Base-by-base conservation (phyloP, 2,888 invertebrate species). In the Erebia aethiops region DNA sequence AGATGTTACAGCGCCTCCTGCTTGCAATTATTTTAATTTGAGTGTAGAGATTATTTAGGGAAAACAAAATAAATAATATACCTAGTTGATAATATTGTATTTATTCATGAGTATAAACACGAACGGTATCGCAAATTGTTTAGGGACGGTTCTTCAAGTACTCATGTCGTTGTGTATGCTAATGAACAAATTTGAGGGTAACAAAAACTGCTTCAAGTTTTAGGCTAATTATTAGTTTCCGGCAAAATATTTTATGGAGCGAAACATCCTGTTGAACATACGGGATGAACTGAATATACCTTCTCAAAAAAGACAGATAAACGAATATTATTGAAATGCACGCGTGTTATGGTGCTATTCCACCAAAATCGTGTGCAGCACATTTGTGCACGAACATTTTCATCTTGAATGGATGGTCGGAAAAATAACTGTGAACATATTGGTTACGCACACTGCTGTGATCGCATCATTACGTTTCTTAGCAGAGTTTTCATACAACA, bases 151-250 rank as follows among this genome's bases (percentile, higher is more conserved):
- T 69, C 57, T 60, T 65, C 58, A 70, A 71, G 21, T 3, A 18
- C 18, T 79, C 77, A 74, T 78, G 78, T 80, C 82, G 82, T 77
- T 81, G 80, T 78, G 81, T 85, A 85, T 85, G 85, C 83, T 86
- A 88, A 87, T 89, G 82, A 82, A 84, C 78, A 78, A 87, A 87
- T 85, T 82, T 83, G 82, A 82, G 79, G 77, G 80, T 75, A 79
- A 81, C 82, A 87, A 88, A 88, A 88, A 62, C 61, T 86, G 81
- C 84, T 80, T 81, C 82, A 81, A 81, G 81, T 80, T 79, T 78
- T 74, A 83, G 83, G 82, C 85, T n/a, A n/a, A 82, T 82, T 86
- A 84, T 86, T 87, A 84, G 85, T 85, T 85, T 85, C 80, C 84
- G 83, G 35, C 83, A 81, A 81, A 79, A 66, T 66, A 71, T 76